Evolutionary conservation across 2,113 vertebrate species (phyloP), one percentile per base, ranked within the genome.

Genomic region (Rhineura floridana): DNA sequence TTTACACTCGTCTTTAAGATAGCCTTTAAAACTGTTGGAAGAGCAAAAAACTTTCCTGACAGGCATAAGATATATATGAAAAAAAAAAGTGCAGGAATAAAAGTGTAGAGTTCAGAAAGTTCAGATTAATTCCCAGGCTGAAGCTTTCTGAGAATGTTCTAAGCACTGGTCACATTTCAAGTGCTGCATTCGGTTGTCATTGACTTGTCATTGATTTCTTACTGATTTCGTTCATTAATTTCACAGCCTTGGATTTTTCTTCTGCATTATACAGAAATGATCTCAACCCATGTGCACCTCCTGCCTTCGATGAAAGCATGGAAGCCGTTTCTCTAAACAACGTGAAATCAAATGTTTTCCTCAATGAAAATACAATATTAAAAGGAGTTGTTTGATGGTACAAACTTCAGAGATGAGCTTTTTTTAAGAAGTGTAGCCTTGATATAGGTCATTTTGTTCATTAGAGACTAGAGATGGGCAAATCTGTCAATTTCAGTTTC

Each of bases 131-230:
- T 94, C 91, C 87, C 59, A 84, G 59, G 88, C 44, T 86, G 72
- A 90, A 48, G 73, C 44, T 92, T 90, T 91, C 81, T 70, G 83
- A 94, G 84, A 93, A 70, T 36, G 89, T 75, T 94, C 19, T 92
- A 83, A 88, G 39, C 70, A 88, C 72, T 30, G 59, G 70, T 82
- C 81, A 78, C 83, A 42, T 94, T 90, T 87, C 48, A 87, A 82
- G 82, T 94, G 86, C 80, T 90, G 69, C 80, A 81, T 92, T 91
- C 88, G 70, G 50, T 78, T 94, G 89, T 93, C 93, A 93, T 55
- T 91, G 89, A 89, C 69, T 93, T 88, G 84, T 91, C 89, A 91
- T 89, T 93, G 92, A 95, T 93, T 94, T 92, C 73, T 88, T 90
- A 90, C 78, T 88, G 90, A 42, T 91, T 93, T 91, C 33, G 92